Evolutionary conservation across 1,140 invertebrate species (phyloP).

Genomic region (Ceratitis capitata): DNA sequence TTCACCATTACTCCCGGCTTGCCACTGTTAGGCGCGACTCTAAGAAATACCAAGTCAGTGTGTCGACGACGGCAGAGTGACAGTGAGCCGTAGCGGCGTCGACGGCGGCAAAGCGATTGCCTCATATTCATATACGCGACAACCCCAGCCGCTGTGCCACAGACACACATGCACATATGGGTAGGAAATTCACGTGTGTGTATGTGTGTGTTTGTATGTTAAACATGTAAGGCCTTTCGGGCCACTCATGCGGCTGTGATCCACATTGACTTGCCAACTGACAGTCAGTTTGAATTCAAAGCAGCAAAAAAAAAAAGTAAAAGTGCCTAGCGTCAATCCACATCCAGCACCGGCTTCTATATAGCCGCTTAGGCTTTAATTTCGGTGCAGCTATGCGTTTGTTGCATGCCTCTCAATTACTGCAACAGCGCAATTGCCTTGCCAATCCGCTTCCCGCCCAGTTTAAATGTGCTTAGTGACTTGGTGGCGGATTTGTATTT

Average conservation of each 20-base stretch:
- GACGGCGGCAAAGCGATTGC: not conserved
- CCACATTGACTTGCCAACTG: constrained; percentile 22
- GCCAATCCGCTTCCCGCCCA: not conserved
- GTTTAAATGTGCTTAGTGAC: not conserved
- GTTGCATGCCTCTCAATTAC: not conserved
- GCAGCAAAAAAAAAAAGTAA: not conserved
- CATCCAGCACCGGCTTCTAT: not conserved
- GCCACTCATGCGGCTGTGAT: not conserved
- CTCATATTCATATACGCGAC: not conserved
- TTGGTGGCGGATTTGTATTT: not conserved
- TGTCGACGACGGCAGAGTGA: not conserved
- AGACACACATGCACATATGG: not conserved
- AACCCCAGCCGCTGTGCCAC: not conserved
- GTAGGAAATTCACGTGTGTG: not conserved
- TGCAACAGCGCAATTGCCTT: not conserved
- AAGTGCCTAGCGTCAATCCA: not conserved
- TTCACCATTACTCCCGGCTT: not conserved
- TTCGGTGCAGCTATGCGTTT: not conserved
- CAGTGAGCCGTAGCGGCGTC: not conserved
- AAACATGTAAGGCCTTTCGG: constrained; percentile 16
- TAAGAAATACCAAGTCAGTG: not conserved
- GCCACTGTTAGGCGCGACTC: constrained; percentile 3
- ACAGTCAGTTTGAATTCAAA: not conserved
- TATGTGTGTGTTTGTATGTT: not conserved
- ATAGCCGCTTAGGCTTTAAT: not conserved